Conservation (phyloP, 2,797 vertebrate species). For the Neomorphus geoffroyi region DNA sequence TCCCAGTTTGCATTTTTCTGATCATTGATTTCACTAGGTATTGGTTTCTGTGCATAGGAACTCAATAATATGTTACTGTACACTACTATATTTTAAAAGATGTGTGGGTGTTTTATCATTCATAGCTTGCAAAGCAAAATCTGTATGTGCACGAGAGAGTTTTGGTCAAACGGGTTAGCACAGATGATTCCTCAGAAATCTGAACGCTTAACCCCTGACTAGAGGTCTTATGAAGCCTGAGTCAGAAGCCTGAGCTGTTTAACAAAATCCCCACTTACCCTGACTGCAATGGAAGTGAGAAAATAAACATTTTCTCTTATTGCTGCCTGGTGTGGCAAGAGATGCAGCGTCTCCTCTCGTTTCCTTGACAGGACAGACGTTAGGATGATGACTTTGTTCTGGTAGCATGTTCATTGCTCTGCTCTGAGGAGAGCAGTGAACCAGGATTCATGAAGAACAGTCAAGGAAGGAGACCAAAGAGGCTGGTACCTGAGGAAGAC, state of each 20-base stretch:
- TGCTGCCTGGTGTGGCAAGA: background rate
- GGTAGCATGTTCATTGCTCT: background rate
- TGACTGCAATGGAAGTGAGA: background rate
- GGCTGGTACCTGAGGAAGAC: background rate
- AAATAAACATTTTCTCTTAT: background rate
- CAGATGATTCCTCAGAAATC: background rate
- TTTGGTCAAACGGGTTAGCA: background rate
- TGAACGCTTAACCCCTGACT: background rate
- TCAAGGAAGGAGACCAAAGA: background rate
- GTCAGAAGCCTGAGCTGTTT: background rate
- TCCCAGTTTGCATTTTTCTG: background rate
- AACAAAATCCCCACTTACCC: background rate
- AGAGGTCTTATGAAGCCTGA: background rate
- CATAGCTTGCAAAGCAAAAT: background rate
- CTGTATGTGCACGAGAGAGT: background rate
- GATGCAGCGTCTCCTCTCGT: background rate
- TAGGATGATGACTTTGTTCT: background rate
- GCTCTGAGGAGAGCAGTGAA: background rate
- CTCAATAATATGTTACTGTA: background rate
- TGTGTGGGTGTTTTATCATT: background rate
- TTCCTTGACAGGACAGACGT: background rate
- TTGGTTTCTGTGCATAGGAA: conserved; percentile 6
- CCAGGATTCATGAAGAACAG: background rate
- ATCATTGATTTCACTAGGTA: background rate
- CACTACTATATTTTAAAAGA: background rate